Base-by-base conservation (phyloP, 2,113 vertebrate species). In the Pterocles gutturalis region DNA sequence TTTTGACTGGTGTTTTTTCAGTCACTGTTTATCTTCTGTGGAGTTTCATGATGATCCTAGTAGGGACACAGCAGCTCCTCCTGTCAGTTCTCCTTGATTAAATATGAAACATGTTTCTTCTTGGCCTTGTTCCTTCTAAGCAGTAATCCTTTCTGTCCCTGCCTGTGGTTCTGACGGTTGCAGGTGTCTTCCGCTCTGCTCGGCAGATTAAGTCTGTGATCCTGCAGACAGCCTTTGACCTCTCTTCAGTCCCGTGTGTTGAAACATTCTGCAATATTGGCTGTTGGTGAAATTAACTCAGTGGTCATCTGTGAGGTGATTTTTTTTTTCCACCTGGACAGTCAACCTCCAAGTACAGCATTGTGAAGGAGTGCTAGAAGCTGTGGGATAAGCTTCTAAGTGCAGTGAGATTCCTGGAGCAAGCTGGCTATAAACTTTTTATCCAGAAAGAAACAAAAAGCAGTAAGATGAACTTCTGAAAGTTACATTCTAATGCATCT, bases 31-130 rank as follows among this genome's bases (percentile, higher is more conserved):
- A 22, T 75, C 38, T 62, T 89, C n/a, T 87, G 0, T 85, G 33
- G 8, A n/a, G 5, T 62, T 90, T 33, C 0, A 0, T 79, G 38
- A 28, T 81, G 46, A 66, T 64, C 21, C 21, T 60, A 2, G 6
- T 43, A 36, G 45, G 17, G 57, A 48, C 28, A 24, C 11, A 66
- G 49, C 21, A 58, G n/a, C n/a, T 73, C 9, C 26, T 65, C 19
- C 13, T 28, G 22, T 57, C 18, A 0, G 0, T 60, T 88, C 45
- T 76, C 26, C n/a, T 43, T 72, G 36, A 46, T 86, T 76, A 69
- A 77, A 60, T 53, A 45, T 36, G 25, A 65, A 69, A 26, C 3
- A 5, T 0, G 0, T 36, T 61, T 75, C 17, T 82, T 36, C 53
- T 72, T 17, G 4, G 1, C 13, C 38, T 78, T 41, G 3, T 49